phyloP scores from a whole-genome alignment of 1,140 invertebrate genomes.

The Ectropis grisescens region DNA sequence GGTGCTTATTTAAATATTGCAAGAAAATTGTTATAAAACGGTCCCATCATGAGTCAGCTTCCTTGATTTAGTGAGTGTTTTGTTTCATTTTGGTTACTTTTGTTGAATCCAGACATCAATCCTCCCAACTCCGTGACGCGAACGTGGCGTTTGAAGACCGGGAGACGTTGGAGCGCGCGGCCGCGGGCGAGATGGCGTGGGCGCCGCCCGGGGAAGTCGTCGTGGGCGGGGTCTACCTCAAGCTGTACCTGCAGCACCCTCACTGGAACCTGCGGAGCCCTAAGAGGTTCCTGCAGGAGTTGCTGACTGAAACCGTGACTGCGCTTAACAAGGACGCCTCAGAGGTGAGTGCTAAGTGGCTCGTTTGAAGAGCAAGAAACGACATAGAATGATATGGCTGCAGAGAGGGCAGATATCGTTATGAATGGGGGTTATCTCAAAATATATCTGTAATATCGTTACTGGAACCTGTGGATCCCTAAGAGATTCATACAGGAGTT shows the following conservation, averaged over 20 bases:
- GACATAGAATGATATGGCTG: no score
- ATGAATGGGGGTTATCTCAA: no score
- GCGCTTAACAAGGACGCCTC: conserved; percentile 78
- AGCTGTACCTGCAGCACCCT: conserved; percentile 95
- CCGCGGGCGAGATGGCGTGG: conserved; percentile 35
- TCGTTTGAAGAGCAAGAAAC: no score
- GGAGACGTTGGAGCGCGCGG: conserved; percentile 25
- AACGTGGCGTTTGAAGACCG: conserved; percentile 71
- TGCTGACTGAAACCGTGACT: conserved; percentile 87
- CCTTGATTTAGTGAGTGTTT: no score
- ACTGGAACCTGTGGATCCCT: no score
- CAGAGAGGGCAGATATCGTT: no score
- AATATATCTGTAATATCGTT: no score
- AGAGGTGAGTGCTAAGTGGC: conserved; percentile 72
- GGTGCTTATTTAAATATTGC: no score
- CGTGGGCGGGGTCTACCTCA: conserved; percentile 95
- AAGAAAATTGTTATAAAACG: no score
- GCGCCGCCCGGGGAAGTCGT: conserved; percentile 80
- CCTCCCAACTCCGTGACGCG: conserved; percentile 74
- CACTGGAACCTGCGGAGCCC: conserved; percentile 95
- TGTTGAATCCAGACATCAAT: conserved; percentile 75
- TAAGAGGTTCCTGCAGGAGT: conserved; percentile 89
- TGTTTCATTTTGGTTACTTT: no score
- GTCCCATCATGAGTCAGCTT: no score
- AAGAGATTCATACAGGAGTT: no score